Conservation (phyloP, 2,888 invertebrate species). For the Scaptomyza caliginosa region DNA sequence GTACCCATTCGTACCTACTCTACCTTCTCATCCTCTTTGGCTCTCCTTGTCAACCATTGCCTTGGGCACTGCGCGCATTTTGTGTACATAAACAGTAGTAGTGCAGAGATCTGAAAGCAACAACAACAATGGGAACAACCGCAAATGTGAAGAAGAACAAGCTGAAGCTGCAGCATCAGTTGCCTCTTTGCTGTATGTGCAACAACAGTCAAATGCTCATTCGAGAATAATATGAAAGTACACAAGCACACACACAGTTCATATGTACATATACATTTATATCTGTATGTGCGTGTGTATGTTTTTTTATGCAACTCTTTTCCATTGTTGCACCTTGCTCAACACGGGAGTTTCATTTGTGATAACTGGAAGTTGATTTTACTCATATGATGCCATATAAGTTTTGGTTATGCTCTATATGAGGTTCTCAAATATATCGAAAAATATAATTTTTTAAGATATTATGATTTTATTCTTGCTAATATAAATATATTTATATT, state of each 20-base stretch:
- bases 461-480: no score
- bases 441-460: no score
- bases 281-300: slow-evolving; percentile 2
- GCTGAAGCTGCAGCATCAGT: slow-evolving; percentile 18
- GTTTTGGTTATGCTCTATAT: no score
- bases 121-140: slow-evolving; percentile 14
- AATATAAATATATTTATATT: no score
- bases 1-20: not conserved
- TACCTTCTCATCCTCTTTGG: not conserved
- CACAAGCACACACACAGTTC: slow-evolving; percentile 35
- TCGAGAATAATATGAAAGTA: slow-evolving; percentile 66
- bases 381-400: no score
- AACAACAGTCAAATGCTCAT: slow-evolving; percentile 68
- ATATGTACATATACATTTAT: not conserved
- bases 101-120: slow-evolving; percentile 43
- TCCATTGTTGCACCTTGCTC: slow-evolving; percentile 16
- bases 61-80: slow-evolving; percentile 48
- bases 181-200: slow-evolving; percentile 23
- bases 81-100: slow-evolving; percentile 70
- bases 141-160: slow-evolving; percentile 19
- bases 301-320: slow-evolving; percentile 12
- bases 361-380: no score
- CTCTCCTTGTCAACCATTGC: slow-evolving; percentile 15
- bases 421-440: no score
- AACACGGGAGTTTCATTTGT: not conserved